Conservation (phyloP, 2,797 vertebrate genomes). For the Arremon brunneinucha region DNA sequence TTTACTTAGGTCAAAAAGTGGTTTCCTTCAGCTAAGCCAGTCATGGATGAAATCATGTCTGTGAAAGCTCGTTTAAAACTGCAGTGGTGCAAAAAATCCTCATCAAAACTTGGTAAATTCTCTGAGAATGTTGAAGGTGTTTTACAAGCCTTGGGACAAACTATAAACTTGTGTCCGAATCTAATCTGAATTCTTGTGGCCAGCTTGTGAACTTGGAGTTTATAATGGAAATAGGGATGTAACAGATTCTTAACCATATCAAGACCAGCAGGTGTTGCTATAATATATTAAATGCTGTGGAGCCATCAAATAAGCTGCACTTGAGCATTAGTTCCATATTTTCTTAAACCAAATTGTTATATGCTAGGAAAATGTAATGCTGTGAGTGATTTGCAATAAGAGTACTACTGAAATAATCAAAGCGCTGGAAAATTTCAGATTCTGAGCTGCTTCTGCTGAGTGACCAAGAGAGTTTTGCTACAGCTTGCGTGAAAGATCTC, state of each 20-base stretch:
- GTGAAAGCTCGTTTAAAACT: not conserved
- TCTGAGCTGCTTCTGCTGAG: not conserved
- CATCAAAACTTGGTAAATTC: not conserved
- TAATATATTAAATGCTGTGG: slow-evolving; percentile 18
- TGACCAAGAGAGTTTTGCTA: not conserved
- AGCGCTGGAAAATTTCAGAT: not conserved
- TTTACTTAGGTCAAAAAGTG: not conserved
- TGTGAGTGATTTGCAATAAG: not conserved
- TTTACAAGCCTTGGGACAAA: not conserved
- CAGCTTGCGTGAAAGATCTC: not conserved
- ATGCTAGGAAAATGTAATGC: not conserved
- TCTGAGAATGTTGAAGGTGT: not conserved
- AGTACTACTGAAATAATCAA: not conserved
- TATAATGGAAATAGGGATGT: not conserved
- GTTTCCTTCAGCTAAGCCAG: not conserved
- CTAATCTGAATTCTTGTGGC: not conserved
- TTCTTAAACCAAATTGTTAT: not conserved
- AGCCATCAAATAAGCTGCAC: not conserved
- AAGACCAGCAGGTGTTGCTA: slow-evolving; percentile 31
- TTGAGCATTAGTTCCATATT: not conserved
- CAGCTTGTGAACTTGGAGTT: not conserved
- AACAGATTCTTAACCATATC: slow-evolving; percentile 34
- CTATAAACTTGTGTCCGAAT: not conserved
- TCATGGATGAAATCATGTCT: not conserved
- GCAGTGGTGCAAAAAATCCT: not conserved